A percentile compares a stretch with the other conserved stretches of the same genome.
Conservation (phyloP, 2,888 invertebrate species). For the Molanna angustata region DNA sequence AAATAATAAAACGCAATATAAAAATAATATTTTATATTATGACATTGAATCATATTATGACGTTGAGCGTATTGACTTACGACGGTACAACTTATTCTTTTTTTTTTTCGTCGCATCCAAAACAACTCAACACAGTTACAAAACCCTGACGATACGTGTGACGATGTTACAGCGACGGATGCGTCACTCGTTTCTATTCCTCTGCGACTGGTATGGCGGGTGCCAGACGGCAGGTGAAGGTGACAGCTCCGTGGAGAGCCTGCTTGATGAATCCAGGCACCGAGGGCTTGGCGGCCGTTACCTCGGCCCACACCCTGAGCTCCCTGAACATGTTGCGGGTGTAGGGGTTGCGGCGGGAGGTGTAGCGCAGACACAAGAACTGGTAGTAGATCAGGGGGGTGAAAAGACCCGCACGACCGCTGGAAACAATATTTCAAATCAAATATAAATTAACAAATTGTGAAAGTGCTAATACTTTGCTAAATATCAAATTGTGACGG, state of each 20-base stretch:
- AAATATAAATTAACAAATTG: no score
- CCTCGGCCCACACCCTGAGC: slow-evolving; percentile 70
- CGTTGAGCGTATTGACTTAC: no score
- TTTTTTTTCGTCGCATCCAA: neutral
- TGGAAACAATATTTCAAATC: no score
- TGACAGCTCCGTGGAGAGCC: slow-evolving; percentile 60
- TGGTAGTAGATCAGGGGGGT: slow-evolving; percentile 97
- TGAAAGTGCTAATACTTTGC: no score
- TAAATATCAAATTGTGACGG: no score
- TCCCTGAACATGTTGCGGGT: slow-evolving; percentile 92
- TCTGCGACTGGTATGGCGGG: slow-evolving; percentile 55
- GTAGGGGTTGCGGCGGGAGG: slow-evolving; percentile 94
- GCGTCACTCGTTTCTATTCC: slow-evolving; percentile 18
- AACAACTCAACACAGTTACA: neutral
- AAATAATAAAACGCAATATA: no score
- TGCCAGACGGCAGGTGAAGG: slow-evolving; percentile 73
- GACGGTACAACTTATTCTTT: no score
- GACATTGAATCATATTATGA: no score
- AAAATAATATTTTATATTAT: no score
- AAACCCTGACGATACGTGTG: neutral
- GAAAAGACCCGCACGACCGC: slow-evolving; percentile 86
- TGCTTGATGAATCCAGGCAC: slow-evolving; percentile 66
- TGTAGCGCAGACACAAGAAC: slow-evolving; percentile 88
- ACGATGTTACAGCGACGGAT: no score
- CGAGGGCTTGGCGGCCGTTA: slow-evolving; percentile 62